These are phyloP conservation scores for Myzus persicae DNA, from an alignment of 1,140 invertebrate species.

Conservation along the genomic window DNA sequence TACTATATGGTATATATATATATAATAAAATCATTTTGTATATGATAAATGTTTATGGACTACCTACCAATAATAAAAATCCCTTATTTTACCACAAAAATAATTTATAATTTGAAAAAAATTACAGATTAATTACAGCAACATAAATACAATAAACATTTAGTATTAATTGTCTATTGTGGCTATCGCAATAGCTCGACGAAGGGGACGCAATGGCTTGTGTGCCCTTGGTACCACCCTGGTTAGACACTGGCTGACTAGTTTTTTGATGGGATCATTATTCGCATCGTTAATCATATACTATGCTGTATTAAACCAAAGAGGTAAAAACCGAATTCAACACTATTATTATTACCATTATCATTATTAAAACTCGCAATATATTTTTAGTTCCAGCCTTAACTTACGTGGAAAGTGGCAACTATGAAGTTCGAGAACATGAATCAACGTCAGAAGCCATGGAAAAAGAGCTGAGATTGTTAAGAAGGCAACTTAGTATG, in stretches of 20 bases:
- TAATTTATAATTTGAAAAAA: background rate
- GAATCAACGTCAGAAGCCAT: constrained; percentile 63
- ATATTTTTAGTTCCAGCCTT: constrained; percentile 22
- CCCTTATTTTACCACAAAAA: background rate
- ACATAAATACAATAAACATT: background rate
- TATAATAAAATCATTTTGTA: too few species aligned
- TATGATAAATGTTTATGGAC: too few species aligned
- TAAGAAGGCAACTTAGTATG: constrained; percentile 67
- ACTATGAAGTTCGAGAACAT: constrained; percentile 22
- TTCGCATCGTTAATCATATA: constrained; percentile 62
- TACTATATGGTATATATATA: too few species aligned
- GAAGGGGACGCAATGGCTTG: constrained; percentile 62
- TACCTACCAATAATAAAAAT: background rate
- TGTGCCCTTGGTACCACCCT: constrained; percentile 59
- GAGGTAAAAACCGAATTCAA: constrained; percentile 60
- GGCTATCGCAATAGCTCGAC: constrained; percentile 61
- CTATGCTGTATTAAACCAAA: constrained; percentile 61
- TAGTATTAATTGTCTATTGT: constrained; percentile 25
- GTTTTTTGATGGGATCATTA: constrained; percentile 62
- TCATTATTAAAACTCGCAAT: background rate
- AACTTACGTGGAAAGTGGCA: background rate
- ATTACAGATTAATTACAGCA: background rate
- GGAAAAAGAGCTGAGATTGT: constrained; percentile 68
- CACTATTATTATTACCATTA: background rate
- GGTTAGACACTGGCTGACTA: constrained; percentile 64